These are phyloP conservation scores for Geococcyx californianus DNA, from an alignment of 2,113 vertebrate species.

Conservation along the genomic window DNA sequence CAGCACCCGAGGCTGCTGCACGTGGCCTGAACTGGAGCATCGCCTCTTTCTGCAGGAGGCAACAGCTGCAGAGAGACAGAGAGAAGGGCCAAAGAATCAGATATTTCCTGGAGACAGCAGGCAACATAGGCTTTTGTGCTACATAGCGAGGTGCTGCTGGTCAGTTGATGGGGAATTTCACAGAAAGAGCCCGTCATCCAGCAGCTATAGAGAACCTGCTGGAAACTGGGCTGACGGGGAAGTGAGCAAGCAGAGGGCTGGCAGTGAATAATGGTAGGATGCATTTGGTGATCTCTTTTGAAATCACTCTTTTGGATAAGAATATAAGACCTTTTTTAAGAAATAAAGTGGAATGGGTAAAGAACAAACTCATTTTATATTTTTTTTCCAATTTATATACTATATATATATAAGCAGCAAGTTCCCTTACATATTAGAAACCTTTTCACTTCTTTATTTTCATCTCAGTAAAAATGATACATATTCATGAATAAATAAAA, in stretches of 20 bases:
- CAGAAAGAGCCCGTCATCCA: neutral
- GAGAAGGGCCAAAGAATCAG: neutral
- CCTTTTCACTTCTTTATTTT: neutral
- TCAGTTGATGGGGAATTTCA: constrained; percentile 9
- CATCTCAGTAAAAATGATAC: neutral
- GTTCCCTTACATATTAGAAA: neutral
- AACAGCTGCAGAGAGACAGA: neutral
- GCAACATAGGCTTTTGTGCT: neutral
- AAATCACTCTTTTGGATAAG: neutral
- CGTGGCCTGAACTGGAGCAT: constrained; percentile 15
- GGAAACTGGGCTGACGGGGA: constrained; percentile 5
- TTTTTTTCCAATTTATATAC: neutral
- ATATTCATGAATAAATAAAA: neutral
- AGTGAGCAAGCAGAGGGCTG: neutral
- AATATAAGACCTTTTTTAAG: neutral
- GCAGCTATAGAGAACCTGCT: neutral
- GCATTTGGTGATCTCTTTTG: neutral
- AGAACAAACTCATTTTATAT: neutral
- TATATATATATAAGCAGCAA: neutral
- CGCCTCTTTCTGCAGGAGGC: constrained; percentile 32
- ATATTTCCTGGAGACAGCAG: neutral
- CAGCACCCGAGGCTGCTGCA: constrained; percentile 18
- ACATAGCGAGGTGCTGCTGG: neutral
- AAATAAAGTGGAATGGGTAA: neutral
- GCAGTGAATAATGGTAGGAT: neutral